Evolutionary conservation across 2,797 vertebrate genomes (phyloP), one percentile per base, ranked within the genome.

Genomic region (Fundulus diaphanus): DNA sequence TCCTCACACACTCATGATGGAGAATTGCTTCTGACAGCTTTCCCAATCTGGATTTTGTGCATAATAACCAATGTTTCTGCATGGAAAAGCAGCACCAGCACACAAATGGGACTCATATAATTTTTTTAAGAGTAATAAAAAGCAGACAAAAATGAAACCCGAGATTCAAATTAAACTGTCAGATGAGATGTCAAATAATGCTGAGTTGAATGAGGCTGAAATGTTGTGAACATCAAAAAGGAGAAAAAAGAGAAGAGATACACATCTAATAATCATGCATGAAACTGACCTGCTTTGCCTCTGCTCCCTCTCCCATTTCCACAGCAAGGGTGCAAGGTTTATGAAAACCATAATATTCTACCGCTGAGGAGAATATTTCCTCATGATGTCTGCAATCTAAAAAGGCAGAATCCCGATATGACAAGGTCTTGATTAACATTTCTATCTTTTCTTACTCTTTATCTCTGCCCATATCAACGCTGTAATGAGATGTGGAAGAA

Each of bases 1-100:
- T 93, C 93, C 88, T 89, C 91, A 77, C 82, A 85, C 59, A 70
- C 88, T 87, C 80, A 82, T 81, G 74, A 89, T 80, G 80, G 29
- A 77, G 67, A 76, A 89, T 80, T 83, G 56, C 49, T 78, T 88
- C 29, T 85, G 89, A 91, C 88, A 84, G 74, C 37, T 82, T 61
- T 80, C 68, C 48, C 73, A 33, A 72, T 27, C 8, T 40, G 65
- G 40, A 68, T 22, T 31, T 57, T 72, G 42, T 73, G 76, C 66
- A 72, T 33, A 70, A 74, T 73, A 29, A 57, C 33, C 54, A 72
- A 46, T 68, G 54, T 42, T 70, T 79, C 68, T 42, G 44, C 11
- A 22, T 68, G 61, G n/a, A 74, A 86, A 75, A 74, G 69, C 54
- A 76, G 3, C 61, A 61, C 8, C 67, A 73, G 22, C 52, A 84